phyloP scores from a whole-genome alignment of 1,140 invertebrate genomes.

The Nephila pilipes region DNA sequence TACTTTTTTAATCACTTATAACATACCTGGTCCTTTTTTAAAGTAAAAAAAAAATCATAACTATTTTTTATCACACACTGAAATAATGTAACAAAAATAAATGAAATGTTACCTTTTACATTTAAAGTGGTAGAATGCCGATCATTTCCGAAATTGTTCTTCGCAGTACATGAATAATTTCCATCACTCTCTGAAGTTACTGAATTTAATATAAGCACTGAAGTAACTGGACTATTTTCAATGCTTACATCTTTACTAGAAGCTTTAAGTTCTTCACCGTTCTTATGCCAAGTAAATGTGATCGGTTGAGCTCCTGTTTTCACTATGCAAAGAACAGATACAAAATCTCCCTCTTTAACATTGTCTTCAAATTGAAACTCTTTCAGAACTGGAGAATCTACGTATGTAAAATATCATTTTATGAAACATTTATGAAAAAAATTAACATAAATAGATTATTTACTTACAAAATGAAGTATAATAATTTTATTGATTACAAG shows the following conservation, averaged over 20 bases:
- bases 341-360: slow-evolving; percentile 57
- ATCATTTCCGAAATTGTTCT: slow-evolving; percentile 86
- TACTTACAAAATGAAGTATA: no score
- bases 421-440: no score
- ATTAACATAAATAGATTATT: no score
- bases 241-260: slow-evolving; percentile 38
- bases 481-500: no score
- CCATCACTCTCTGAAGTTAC: slow-evolving; percentile 84
- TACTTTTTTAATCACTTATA: no score
- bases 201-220: slow-evolving; percentile 31
- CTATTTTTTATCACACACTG: no score
- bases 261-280: not conserved
- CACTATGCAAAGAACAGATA: slow-evolving; percentile 15
- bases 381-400: slow-evolving; percentile 16
- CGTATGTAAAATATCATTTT: no score
- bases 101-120: slow-evolving; percentile 78
- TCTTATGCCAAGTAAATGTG: slow-evolving; percentile 52
- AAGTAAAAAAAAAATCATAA: no score
- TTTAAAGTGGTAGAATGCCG: slow-evolving; percentile 83
- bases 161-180: slow-evolving; percentile 89
- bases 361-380: slow-evolving; percentile 37
- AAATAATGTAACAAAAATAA: no score
- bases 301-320: slow-evolving; percentile 2
- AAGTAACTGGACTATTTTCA: slow-evolving; percentile 23
- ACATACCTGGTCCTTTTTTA: no score